Base-by-base conservation (phyloP, 1,140 invertebrate genomes). In the Apolygus lucorum region DNA sequence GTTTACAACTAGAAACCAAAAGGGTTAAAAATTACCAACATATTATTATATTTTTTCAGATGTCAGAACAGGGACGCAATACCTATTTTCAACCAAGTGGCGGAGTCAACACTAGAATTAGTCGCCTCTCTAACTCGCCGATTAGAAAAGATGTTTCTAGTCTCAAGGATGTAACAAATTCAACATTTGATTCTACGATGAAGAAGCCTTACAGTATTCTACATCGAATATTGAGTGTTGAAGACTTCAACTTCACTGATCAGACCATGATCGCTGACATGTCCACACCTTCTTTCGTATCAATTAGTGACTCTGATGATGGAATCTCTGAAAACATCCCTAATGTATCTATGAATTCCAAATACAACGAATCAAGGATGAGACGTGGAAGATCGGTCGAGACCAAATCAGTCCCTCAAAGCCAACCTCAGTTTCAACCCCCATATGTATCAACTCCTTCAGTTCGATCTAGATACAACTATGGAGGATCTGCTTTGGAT, bases 81-180 rank as follows among this genome's bases (percentile, higher is more conserved):
- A 59, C 54, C 54, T 59, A 8, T 59, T 59, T 59, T 59, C 54
- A 59, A 59, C 54, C 54, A 59, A 59, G 22, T 17, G 54, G 54
- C 8, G 54, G 22, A 59, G 54, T 59, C 54, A 59, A 11, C 54
- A 59, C 8, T 59, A 59, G 22, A 59, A 11, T 11, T 22, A 59
- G 22, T 22, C 4, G 4, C 11, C 22, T 59, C 4, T 59, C 54
- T 21, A 59, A 59, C 11, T 11, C 54, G 2, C 54, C 54, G 4
- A 13, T 24, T 4, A 4, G 54, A 4, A 59, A 59, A 24, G 54
- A 59, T 11, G 54, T 14, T 17, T 11, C 54, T 24, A 22, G 54
- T 17, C 54, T 59, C 13, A 11, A 59, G 22, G 54, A 59, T 59
- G 11, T 59, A 4, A 59, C 54, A 59, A 59, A 14, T 22, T 59